Evolutionary conservation across 2,888 invertebrate genomes (phyloP).

Genomic region (Loripinus fragilis): DNA sequence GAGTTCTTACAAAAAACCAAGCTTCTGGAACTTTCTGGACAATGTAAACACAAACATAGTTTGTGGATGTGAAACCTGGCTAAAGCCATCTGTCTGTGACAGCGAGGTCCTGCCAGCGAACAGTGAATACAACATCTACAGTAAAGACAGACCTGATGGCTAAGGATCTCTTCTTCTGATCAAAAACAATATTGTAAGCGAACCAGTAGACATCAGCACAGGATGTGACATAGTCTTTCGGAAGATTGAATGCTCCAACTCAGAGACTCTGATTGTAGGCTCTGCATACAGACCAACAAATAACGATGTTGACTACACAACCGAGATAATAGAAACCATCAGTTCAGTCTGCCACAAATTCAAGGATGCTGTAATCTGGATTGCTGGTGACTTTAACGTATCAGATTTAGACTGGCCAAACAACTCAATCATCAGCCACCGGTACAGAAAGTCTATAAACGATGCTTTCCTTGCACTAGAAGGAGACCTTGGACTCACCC

Average conservation of each 20-base stretch:
- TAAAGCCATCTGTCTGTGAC: constrained; percentile 13
- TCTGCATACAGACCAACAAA: constrained; percentile 32
- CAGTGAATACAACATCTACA: constrained; percentile 15
- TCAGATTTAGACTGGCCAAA: constrained; percentile 35
- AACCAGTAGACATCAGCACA: constrained; percentile 14
- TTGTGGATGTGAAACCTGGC: constrained; percentile 37
- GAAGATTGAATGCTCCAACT: constrained; percentile 24
- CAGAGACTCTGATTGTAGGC: constrained; percentile 24
- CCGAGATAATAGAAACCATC: constrained; percentile 5
- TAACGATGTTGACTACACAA: constrained; percentile 11
- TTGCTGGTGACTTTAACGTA: constrained; percentile 35
- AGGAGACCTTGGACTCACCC: constrained; percentile 16
- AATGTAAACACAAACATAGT: constrained; percentile 28
- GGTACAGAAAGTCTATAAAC: constrained; percentile 30
- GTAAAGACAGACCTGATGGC: constrained; percentile 33
- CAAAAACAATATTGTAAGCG: constrained; percentile 14
- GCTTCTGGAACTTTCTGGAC: constrained; percentile 26
- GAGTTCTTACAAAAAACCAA: neutral
- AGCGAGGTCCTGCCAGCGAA: constrained; percentile 25
- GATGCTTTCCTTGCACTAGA: constrained; percentile 24
- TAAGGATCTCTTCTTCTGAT: constrained; percentile 26
- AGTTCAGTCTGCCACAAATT: neutral
- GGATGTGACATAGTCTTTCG: constrained; percentile 17
- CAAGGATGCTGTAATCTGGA: constrained; percentile 27
- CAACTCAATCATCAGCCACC: constrained; percentile 33